These are phyloP conservation scores for Fundulus diaphanus DNA, from an alignment of 2,797 vertebrate genomes.

Conservation along the genomic window DNA sequence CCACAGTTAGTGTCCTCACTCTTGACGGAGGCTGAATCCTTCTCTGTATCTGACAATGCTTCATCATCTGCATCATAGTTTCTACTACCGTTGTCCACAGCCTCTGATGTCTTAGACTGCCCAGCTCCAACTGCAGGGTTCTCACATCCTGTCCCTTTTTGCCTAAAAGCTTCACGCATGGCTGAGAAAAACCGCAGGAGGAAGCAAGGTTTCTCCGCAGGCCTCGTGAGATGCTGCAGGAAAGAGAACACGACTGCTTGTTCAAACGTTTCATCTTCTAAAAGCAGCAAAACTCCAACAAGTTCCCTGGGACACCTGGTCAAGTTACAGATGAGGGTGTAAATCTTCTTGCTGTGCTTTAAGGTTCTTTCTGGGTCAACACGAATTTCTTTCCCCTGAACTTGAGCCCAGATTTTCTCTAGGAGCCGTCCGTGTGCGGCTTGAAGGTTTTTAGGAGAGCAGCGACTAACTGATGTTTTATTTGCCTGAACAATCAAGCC, in stretches of 20 bases:
- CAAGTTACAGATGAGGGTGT: neutral
- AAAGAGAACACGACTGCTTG: neutral
- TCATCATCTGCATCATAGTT: neutral
- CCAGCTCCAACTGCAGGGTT: no score
- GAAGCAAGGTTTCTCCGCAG: neutral
- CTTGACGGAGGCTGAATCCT: neutral
- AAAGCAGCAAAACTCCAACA: neutral
- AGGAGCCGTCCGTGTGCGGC: neutral
- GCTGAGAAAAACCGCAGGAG: neutral
- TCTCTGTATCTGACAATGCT: neutral
- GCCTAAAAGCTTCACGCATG: neutral
- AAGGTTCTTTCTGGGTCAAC: neutral
- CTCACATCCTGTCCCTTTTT: neutral
- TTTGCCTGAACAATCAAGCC: neutral
- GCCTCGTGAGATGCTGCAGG: neutral
- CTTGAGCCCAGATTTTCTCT: neutral
- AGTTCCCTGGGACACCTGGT: neutral
- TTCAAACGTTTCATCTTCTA: neutral
- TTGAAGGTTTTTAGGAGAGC: neutral
- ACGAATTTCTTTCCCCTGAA: neutral
- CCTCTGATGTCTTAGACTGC: no score
- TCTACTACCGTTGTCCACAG: neutral
- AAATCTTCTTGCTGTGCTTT: neutral
- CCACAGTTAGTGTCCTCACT: no score
- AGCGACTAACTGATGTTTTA: fast-evolving